Evolutionary conservation across 2,113 vertebrate genomes (phyloP).

Genomic region (Cynopterus brachyotis): DNA sequence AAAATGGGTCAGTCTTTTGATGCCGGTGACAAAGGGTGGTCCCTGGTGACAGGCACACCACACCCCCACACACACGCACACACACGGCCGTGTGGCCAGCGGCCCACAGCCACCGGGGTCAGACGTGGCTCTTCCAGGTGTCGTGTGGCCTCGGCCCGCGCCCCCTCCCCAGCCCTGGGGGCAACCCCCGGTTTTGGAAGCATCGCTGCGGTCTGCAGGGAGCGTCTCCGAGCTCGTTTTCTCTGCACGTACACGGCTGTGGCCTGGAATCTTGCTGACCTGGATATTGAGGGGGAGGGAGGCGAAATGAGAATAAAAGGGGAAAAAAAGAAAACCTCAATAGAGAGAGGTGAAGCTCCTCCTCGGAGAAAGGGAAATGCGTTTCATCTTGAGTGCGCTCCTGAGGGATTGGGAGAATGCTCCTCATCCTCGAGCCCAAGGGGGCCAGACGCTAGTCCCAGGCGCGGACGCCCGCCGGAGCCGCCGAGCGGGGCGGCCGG

Average conservation of each 20-base stretch:
- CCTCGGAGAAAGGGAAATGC: neutral
- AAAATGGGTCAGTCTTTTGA: constrained; percentile 71
- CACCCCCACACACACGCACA: neutral
- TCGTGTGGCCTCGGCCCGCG: neutral
- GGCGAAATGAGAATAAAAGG: neutral
- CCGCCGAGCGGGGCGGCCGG: accelerated
- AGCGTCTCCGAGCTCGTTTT: neutral
- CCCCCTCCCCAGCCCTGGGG: neutral
- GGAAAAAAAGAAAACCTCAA: neutral
- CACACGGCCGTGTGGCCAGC: neutral
- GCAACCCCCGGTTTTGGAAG: no score
- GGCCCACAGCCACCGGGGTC: neutral
- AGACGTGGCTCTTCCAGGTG: neutral
- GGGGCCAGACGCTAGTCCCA: neutral
- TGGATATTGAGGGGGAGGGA: neutral
- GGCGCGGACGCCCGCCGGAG: neutral
- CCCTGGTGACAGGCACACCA: neutral
- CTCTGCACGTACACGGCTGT: neutral
- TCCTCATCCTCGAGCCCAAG: neutral
- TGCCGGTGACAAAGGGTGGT: neutral
- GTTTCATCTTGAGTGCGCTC: neutral
- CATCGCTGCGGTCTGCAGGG: accelerated
- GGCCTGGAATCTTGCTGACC: neutral
- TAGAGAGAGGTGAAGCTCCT: neutral
- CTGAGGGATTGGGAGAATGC: neutral